A percentile compares a stretch with the other conserved stretches of the same genome.
phyloP scores from a whole-genome alignment of 2,113 vertebrate species.

The Trematomus loennbergii region DNA sequence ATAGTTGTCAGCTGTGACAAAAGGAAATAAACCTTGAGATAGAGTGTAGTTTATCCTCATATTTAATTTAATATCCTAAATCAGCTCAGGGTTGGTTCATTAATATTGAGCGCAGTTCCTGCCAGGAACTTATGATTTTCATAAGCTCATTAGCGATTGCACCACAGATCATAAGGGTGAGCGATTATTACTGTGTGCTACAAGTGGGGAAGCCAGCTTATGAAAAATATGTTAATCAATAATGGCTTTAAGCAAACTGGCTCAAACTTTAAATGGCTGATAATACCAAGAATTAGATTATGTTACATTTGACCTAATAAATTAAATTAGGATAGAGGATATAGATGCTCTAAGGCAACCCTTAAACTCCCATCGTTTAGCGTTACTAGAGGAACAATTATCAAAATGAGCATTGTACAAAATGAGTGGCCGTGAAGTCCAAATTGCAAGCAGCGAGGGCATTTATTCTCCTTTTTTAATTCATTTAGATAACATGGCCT shows the following conservation, averaged over 20 bases:
- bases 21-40: conserved; percentile 26
- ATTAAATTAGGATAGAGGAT: conserved; percentile 20
- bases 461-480: conserved; percentile 27
- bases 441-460: conserved; percentile 37
- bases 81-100: conserved; percentile 61
- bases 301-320: conserved; percentile 35
- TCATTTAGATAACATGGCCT: conserved; percentile 48
- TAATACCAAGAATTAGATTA: conserved; percentile 52
- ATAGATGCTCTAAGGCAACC: conserved; percentile 24
- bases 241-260: conserved; percentile 64
- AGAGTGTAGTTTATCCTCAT: conserved; percentile 20
- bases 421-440: conserved; percentile 27
- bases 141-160: conserved; percentile 79
- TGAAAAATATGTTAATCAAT: conserved; percentile 74
- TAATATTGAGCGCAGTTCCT: conserved; percentile 61
- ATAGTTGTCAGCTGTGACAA: conserved; percentile 29
- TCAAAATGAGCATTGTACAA: conserved; percentile 26
- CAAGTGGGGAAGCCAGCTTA: conserved; percentile 68
- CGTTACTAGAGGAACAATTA: conserved; percentile 29
- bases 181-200: conserved; percentile 61
- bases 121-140: conserved; percentile 69
- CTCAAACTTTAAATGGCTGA: conserved; percentile 56
- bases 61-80: conserved; percentile 61
- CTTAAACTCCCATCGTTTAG: conserved; percentile 27
- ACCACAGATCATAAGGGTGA: conserved; percentile 65